These are phyloP conservation scores for Leptarthrus brevirostris DNA, from an alignment of 2,888 invertebrate genomes.

Conservation along the genomic window DNA sequence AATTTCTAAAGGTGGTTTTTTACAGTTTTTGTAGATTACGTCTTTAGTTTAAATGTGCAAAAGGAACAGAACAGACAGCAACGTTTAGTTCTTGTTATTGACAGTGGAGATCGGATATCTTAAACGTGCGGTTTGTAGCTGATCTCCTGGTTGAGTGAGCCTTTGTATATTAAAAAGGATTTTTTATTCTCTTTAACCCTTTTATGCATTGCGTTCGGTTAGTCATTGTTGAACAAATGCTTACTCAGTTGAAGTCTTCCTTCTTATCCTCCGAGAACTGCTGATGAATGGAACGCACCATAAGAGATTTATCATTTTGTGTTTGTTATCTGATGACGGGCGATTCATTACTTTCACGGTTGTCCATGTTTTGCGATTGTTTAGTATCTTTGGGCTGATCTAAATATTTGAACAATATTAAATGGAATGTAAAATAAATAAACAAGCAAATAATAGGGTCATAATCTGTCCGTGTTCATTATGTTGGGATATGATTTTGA, in stretches of 20 bases:
- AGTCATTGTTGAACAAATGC: conserved; percentile 41
- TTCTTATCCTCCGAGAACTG: conserved; percentile 24
- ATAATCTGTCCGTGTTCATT: neutral
- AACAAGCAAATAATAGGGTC: neutral
- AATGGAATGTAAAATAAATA: neutral
- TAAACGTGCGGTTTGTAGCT: conserved; percentile 31
- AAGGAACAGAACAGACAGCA: neutral
- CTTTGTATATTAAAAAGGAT: conserved; percentile 10
- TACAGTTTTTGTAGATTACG: neutral
- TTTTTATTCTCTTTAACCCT: conserved; percentile 28
- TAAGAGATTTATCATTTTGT: conserved; percentile 42
- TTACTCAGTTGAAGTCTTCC: conserved; percentile 40
- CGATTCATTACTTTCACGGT: neutral
- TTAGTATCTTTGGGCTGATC: conserved; percentile 9
- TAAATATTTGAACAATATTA: neutral
- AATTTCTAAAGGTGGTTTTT: conserved; percentile 55
- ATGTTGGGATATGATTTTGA: too few relatives aligned
- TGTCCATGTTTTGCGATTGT: conserved; percentile 12
- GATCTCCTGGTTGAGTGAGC: conserved; percentile 33
- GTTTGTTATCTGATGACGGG: conserved; percentile 46
- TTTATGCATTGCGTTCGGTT: conserved; percentile 22
- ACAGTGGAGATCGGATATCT: conserved; percentile 37
- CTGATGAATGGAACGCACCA: conserved; percentile 1
- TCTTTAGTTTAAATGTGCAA: neutral
- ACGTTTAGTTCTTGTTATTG: neutral